phyloP scores from a whole-genome alignment of 2,888 invertebrate genomes.

The Agrotis clavis region DNA sequence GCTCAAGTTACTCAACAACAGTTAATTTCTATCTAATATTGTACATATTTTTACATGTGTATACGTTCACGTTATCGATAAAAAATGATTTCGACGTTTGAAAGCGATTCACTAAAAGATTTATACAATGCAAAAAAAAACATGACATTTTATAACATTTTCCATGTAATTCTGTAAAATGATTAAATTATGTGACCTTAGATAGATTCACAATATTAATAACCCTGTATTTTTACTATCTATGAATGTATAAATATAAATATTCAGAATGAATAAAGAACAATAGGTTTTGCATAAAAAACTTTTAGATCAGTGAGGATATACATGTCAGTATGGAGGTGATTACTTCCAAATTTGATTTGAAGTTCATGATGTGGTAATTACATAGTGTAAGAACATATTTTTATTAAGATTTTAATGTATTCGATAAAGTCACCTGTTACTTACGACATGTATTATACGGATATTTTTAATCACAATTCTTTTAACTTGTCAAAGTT shows the following conservation, averaged over 20 bases:
- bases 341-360: background rate
- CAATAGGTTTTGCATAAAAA: constrained; percentile 5
- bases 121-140: constrained; percentile 24
- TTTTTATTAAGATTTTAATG: background rate
- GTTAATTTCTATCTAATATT: constrained; percentile 36
- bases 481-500: constrained; percentile 44
- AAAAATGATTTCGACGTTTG: constrained; percentile 61
- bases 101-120: constrained; percentile 13
- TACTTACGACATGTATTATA: background rate
- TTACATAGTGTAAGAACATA: background rate
- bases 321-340: background rate
- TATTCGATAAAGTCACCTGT: constrained; percentile 8
- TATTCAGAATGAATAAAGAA: constrained; percentile 8
- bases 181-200: constrained; percentile 23
- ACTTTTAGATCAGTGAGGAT: constrained; percentile 1
- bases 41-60: constrained; percentile 30
- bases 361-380: constrained; percentile 1
- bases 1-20: constrained; percentile 48
- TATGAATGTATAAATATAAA: constrained; percentile 49
- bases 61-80: constrained; percentile 22
- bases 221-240: constrained; percentile 58
- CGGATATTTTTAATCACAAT: constrained; percentile 35
- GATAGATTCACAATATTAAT: constrained; percentile 35
- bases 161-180: constrained; percentile 19
- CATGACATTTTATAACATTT: constrained; percentile 19